A percentile compares a stretch with the other conserved stretches of the same genome.
Evolutionary conservation across 2,113 vertebrate genomes (phyloP).

Genomic region (Burhinus bistriatus): DNA sequence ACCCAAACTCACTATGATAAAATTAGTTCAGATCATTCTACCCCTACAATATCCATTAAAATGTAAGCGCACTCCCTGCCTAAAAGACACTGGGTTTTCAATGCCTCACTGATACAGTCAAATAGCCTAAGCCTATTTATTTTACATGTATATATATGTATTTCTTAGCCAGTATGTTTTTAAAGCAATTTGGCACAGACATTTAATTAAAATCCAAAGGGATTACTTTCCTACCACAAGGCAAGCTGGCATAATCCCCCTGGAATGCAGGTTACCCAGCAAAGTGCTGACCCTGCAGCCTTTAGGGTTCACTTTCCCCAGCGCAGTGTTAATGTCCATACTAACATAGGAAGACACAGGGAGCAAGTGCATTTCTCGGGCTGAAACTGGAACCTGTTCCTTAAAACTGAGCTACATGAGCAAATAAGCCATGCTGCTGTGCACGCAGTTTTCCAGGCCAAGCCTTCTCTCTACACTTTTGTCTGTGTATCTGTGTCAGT

Average conservation of each 20-base stretch:
- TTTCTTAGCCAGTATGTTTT: background rate
- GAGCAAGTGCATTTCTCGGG: background rate
- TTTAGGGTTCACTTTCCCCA: background rate
- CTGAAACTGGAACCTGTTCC: background rate
- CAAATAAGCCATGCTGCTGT: fast-evolving
- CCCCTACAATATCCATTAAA: background rate
- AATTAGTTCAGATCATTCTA: background rate
- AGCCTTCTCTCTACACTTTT: background rate
- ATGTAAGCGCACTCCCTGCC: fast-evolving
- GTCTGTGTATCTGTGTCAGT: background rate
- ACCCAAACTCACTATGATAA: background rate
- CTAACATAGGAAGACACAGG: fast-evolving
- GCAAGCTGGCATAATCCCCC: background rate
- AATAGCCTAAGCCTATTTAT: background rate
- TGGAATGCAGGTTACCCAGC: background rate
- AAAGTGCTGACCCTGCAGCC: background rate
- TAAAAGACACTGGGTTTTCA: background rate
- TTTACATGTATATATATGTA: background rate
- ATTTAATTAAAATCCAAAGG: background rate
- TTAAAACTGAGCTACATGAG: background rate
- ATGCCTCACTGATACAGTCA: background rate
- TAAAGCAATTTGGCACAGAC: background rate
- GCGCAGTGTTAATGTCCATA: fast-evolving
- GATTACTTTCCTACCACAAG: background rate
- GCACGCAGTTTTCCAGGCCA: background rate